These are phyloP conservation scores for Neosalanx taihuensis DNA, from an alignment of 2,797 vertebrate genomes.

Conservation along the genomic window DNA sequence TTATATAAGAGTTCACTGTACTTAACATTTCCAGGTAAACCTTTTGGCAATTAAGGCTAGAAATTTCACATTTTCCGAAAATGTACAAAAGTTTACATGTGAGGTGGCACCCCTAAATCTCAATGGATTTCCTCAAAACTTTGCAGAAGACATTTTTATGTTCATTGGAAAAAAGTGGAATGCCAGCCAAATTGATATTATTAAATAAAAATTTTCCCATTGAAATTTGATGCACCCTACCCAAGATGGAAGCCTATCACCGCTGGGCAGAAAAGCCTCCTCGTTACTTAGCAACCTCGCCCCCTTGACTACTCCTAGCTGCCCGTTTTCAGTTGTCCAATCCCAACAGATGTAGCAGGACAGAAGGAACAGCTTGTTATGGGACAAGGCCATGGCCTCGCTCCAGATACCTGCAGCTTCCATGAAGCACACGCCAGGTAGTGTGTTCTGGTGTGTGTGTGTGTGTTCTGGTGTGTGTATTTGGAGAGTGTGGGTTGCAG, in stretches of 20 bases:
- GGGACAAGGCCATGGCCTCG: constrained; percentile 34
- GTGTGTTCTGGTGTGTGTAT: constrained; percentile 49
- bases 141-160: too few relatives aligned
- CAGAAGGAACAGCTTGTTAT: not conserved
- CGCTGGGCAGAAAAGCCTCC: not conserved
- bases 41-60: too few relatives aligned
- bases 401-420: constrained; percentile 42
- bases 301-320: not conserved
- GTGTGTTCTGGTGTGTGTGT: constrained; percentile 36
- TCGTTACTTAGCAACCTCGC: not conserved
- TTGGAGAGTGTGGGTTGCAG: constrained; percentile 51
- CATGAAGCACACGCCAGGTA: constrained; percentile 33
- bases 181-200: too few relatives aligned
- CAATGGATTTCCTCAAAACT: too few relatives aligned
- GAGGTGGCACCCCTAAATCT: too few relatives aligned
- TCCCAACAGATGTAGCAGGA: constrained; percentile 14
- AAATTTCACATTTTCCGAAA: too few relatives aligned
- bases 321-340: constrained; percentile 32
- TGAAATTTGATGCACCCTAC: too few relatives aligned
- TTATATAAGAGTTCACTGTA: too few relatives aligned
- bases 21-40: too few relatives aligned
- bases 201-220: too few relatives aligned
- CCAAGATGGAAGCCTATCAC: not conserved
- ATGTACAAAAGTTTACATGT: too few relatives aligned
- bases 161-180: too few relatives aligned